Base-by-base conservation (phyloP, 2,797 vertebrate species). In the Kryptolebias ocellatus region DNA sequence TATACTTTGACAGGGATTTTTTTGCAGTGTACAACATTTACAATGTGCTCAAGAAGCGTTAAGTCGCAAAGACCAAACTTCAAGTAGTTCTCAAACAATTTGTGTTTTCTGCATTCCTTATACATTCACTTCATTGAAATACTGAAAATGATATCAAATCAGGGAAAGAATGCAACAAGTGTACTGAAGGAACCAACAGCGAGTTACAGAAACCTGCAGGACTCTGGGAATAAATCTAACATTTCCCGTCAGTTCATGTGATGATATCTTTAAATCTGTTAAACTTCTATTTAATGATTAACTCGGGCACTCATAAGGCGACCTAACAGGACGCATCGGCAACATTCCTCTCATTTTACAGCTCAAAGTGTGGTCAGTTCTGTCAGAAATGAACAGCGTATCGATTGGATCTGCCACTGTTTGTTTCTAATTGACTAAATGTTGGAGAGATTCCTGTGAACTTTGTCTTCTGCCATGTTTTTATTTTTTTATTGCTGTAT, bases 211-310 rank as follows among this genome's bases (percentile, higher is more conserved):
- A 34, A 34, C 31, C 31, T 5, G 31, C 31, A 34, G 31, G 31
- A 34, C 5, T 34, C 5, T 9, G 5, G 31, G 31, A 34, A 34
- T 7, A 34, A 4, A 34, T 34, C 20, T 24, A 24, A 24, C 20
- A 24, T 24, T 24, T 52, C 2, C 44, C 53, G 50, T n/a, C 20
- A 3, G 20, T 28, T 3, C 5, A 60, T 12, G 10, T 34, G 54
- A 46, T 5, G 10, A 27, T 3, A 45, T 9, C 4, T 5, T 46
- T 5, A 31, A 27, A 8, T 28, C 6, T 14, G 27, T 59, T 14
- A n/a, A 49, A 51, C 31, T 24, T 51, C 0, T 31, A 11, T 49
- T 58, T 16, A 74, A 77, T 75, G 46, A 75, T 67, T 75, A 64
- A 72, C 70, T 52, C 20, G 20, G 20, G 20, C 1, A 24, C 20